A percentile compares a stretch with the other conserved stretches of the same genome.
These are phyloP conservation scores for Sphaerophoria taeniata DNA, from an alignment of 2,888 invertebrate species.

Conservation along the genomic window DNA sequence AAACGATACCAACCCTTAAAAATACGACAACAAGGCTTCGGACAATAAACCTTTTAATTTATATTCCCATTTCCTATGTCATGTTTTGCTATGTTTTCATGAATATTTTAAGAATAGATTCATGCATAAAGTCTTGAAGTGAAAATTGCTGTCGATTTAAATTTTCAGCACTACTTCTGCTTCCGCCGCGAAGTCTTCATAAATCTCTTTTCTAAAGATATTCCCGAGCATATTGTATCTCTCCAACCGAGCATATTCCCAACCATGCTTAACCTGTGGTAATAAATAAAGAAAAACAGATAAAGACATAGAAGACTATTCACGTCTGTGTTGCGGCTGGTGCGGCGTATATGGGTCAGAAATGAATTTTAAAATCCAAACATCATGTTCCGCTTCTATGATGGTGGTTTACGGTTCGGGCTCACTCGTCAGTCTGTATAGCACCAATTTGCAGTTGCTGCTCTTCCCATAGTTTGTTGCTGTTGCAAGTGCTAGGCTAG, in stretches of 20 bases:
- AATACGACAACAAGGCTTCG: slow-evolving; percentile 18
- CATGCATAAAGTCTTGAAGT: slow-evolving; percentile 13
- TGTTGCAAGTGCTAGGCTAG: background rate
- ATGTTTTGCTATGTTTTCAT: background rate
- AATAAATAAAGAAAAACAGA: slow-evolving; percentile 48
- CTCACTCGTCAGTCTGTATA: slow-evolving; percentile 20
- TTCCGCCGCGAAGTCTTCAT: slow-evolving; percentile 10
- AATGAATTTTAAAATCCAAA: slow-evolving; percentile 51
- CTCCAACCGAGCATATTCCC: slow-evolving; percentile 29
- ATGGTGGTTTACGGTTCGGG: slow-evolving; percentile 31
- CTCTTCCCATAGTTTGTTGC: background rate
- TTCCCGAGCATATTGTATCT: slow-evolving; percentile 1
- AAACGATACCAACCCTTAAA: slow-evolving; percentile 28
- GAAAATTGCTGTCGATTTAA: slow-evolving; percentile 29
- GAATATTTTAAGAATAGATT: background rate
- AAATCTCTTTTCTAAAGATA: slow-evolving; percentile 37
- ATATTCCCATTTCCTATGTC: slow-evolving; percentile 40
- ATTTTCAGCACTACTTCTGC: slow-evolving; percentile 24
- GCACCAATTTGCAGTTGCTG: slow-evolving; percentile 21
- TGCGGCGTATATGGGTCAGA: slow-evolving; percentile 61
- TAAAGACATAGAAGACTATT: slow-evolving; percentile 10
- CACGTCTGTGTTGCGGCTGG: slow-evolving; percentile 11
- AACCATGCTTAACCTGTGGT: slow-evolving; percentile 52
- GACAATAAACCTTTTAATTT: slow-evolving; percentile 54
- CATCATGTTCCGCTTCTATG: slow-evolving; percentile 60